Percentiles rank a stretch among this genome's conserved stretches.
phyloP scores from a whole-genome alignment of 2,888 invertebrate species.

The Diaperis boleti region DNA sequence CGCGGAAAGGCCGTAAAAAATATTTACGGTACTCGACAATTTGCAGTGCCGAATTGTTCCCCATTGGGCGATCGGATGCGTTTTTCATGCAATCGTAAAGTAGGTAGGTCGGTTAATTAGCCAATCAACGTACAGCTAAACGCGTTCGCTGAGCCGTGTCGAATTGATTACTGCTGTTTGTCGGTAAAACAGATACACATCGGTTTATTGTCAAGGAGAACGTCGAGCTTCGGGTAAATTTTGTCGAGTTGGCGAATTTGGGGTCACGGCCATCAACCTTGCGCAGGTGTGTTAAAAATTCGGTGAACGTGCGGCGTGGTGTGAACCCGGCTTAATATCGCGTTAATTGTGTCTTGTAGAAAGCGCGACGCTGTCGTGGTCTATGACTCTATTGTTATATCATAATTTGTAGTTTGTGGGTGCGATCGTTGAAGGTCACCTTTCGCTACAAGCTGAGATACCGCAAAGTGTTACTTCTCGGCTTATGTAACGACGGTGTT shows the following conservation, averaged over 20 bases:
- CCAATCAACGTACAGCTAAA: conserved; percentile 32
- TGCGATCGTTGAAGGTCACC: conserved; percentile 30
- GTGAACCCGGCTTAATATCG: conserved; percentile 7
- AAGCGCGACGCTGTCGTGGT: conserved; percentile 21
- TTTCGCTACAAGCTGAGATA: conserved; percentile 14
- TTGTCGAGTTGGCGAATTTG: neutral
- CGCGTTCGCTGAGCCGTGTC: conserved; percentile 32
- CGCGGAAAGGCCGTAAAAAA: neutral
- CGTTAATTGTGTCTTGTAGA: conserved; percentile 1
- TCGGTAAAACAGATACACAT: conserved; percentile 27
- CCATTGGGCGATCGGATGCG: neutral
- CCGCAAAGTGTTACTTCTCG: conserved; percentile 28
- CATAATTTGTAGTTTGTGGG: conserved; percentile 23
- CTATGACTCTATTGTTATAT: conserved; percentile 27
- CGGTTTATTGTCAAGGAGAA: conserved; percentile 32
- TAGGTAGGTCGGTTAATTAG: conserved; percentile 26
- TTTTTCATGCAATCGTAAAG: conserved; percentile 1
- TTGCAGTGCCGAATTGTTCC: neutral
- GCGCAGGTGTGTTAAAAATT: neutral
- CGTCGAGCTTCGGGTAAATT: conserved; percentile 1
- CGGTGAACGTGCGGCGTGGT: neutral
- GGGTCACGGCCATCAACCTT: conserved; percentile 11
- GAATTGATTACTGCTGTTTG: conserved; percentile 36
- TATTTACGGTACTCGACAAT: neutral
- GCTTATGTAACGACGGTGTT: conserved; percentile 9